Base-by-base conservation (phyloP, 2,888 invertebrate genomes). In the Tetropium fuscum region DNA sequence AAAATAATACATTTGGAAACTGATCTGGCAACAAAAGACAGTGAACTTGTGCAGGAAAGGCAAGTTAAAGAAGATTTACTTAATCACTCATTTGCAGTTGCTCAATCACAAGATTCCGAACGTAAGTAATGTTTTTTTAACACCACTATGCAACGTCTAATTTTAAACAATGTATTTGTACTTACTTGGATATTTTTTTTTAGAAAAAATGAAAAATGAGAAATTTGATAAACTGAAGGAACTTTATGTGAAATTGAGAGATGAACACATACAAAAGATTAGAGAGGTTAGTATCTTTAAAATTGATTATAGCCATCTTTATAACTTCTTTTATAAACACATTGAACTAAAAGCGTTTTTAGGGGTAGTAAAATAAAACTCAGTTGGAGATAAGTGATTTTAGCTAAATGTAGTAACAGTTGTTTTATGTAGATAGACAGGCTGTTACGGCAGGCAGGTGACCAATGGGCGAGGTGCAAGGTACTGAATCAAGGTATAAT, bases 201-300 rank as follows among this genome's bases (percentile, higher is more conserved):
- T 79, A 95, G 95, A 91, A 81, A 93, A 91, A 83, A 87, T 89
- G 16, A 87, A 88, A 64, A 94, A 95, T 73, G 97, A 98, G 74
- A 97, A 97, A 79, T 98, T 98, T 81, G 90, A 90, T 72, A 98
- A 97, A 82, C 86, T 99, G 79, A 98, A 97, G 84, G 92, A 92
- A 40, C 92, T 97, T 45, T 99, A 99, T 80, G 89, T 93, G 2
- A 95, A 97, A 80, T 85, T 99, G 60, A 84, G 98, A 65, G 94
- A 95, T 78, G 98, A 99, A 81, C 99, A 99, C 80, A 96, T 99
- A 48, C 85, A 87, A 66, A 86, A 97, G 58, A 87, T 98, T 48
- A 86, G 97, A 84, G 92, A 93, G 86, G 95, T 94, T 81, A 18
- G 59, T 61, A 49, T 11, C 15, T n/a, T n/a, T n/a, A n/a, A n/a